These are phyloP conservation scores for Bothrops alternatus DNA, from an alignment of 2,797 vertebrate genomes.

Conservation along the genomic window DNA sequence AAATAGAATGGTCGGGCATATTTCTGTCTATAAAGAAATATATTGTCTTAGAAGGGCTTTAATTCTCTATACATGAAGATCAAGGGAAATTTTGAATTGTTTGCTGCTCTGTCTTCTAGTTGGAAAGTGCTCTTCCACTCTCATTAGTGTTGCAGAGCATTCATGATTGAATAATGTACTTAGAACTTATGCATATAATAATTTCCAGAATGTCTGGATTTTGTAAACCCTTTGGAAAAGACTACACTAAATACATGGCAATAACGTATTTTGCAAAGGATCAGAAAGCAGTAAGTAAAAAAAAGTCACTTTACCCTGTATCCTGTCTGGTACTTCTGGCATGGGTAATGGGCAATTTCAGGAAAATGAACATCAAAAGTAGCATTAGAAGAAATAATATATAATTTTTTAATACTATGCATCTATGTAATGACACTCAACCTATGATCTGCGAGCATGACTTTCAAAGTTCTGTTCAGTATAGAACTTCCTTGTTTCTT, in stretches of 20 bases:
- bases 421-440: background rate
- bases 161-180: too few species aligned
- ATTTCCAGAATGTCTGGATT: background rate
- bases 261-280: background rate
- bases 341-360: background rate
- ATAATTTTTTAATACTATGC: background rate
- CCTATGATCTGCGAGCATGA: background rate
- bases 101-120: too few species aligned
- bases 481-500: background rate
- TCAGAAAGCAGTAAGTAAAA: background rate
- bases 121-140: too few species aligned
- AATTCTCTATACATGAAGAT: too few species aligned
- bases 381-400: background rate
- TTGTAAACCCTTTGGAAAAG: background rate
- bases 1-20: background rate
- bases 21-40: background rate
- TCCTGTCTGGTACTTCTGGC: slow-evolving; percentile 18
- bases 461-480: background rate
- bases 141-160: too few species aligned
- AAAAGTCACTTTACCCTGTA: slow-evolving; percentile 34
- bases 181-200: too few species aligned
- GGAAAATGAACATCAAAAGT: background rate
- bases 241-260: background rate
- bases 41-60: background rate
- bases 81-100: too few species aligned